Evolutionary conservation across 2,888 invertebrate genomes (phyloP).

Genomic region (Pachymerium ferrugineum): DNA sequence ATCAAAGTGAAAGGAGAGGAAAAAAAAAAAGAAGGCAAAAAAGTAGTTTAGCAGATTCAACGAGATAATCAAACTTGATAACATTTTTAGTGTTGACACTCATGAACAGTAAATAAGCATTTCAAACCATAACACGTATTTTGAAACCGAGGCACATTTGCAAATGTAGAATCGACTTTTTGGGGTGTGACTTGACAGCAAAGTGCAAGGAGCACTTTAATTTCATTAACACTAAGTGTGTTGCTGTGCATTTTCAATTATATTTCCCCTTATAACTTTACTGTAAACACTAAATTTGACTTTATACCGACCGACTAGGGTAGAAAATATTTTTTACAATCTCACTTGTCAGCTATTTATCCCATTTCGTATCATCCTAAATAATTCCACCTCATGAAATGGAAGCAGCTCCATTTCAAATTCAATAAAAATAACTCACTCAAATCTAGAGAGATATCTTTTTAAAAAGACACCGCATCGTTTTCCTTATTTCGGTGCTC

Average conservation of each 20-base stretch:
- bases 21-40: not conserved
- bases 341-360: slow-evolving; percentile 24
- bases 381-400: not conserved
- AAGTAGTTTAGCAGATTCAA: slow-evolving; percentile 6
- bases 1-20: not conserved
- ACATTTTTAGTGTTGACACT: not conserved
- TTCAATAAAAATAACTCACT: slow-evolving; percentile 27
- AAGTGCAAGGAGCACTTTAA: slow-evolving; percentile 11
- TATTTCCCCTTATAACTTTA: not conserved
- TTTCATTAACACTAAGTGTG: slow-evolving; percentile 22
- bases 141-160: not conserved
- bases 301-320: not conserved
- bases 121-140: slow-evolving; percentile 22
- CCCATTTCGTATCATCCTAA: not conserved
- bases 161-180: slow-evolving; percentile 5
- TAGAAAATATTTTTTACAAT: not conserved
- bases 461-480: slow-evolving; percentile 22
- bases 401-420: not conserved
- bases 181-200: not conserved
- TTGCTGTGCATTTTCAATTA: slow-evolving; percentile 18
- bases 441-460: slow-evolving; percentile 19
- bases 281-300: not conserved
- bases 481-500: not conserved
- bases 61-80: slow-evolving; percentile 9
- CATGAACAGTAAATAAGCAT: not conserved